Conservation (phyloP, 2,888 invertebrate species). For the Trachelus stipa region DNA sequence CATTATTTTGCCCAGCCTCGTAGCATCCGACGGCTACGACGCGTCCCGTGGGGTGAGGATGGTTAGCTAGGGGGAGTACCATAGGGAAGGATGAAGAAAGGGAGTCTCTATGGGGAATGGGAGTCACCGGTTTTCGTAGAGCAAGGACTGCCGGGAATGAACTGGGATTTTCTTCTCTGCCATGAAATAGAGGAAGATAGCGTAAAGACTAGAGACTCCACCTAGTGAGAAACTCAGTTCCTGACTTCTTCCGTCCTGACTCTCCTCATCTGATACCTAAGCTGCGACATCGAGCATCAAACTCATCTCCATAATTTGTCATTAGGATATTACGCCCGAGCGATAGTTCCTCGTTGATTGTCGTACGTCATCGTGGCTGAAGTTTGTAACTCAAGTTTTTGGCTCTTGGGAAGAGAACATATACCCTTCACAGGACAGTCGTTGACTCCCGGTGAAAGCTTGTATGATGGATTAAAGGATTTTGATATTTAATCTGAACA, state of each 20-base stretch:
- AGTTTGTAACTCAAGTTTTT: background rate
- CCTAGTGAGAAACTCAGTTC: background rate
- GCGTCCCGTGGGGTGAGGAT: slow-evolving; percentile 15
- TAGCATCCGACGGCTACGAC: slow-evolving; percentile 30
- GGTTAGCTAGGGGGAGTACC: slow-evolving; percentile 1
- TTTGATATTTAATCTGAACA: background rate
- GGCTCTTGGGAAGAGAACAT: background rate
- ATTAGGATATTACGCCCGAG: slow-evolving; percentile 19
- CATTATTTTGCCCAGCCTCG: slow-evolving; percentile 54
- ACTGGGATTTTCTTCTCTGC: background rate
- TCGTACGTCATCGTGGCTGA: background rate
- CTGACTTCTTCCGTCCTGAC: background rate
- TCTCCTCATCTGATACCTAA: background rate
- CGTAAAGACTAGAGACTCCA: background rate
- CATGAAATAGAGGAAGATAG: background rate
- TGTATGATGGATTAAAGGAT: background rate
- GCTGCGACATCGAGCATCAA: slow-evolving; percentile 14
- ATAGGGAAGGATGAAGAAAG: background rate
- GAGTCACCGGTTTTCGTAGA: background rate
- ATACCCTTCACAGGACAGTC: background rate
- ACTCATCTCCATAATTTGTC: slow-evolving; percentile 27
- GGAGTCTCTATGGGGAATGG: slow-evolving; percentile 16
- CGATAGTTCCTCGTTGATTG: slow-evolving; percentile 14
- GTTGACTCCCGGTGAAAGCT: background rate
- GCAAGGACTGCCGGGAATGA: background rate